Base-by-base conservation (phyloP, 2,113 vertebrate genomes). In the Microtus pennsylvanicus region DNA sequence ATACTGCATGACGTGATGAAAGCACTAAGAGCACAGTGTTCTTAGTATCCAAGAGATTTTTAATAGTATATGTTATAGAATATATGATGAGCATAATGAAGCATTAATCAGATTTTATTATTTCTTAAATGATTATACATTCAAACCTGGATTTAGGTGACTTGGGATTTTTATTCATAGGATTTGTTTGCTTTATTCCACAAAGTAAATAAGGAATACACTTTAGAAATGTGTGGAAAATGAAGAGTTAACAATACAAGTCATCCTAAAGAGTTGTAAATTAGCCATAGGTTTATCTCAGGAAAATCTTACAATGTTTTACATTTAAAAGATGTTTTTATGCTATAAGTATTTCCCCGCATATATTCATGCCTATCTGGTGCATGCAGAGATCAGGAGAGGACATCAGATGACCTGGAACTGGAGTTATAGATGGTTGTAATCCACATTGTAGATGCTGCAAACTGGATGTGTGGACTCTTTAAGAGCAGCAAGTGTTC, bases 191-290 rank as follows among this genome's bases (percentile, higher is more conserved):
- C n/a, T 93, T 85, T 87, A n/a, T 26, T 93, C 16, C 22, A 22
- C 30, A 33, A 70, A 92, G 24, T 70, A 65, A 88, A 94, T 12
- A 85, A 91, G 7, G 74, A 80, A 80, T 69, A 88, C 55, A 4
- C 88, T 81, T 70, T 92, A n/a, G 12, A 88, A 80, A 95, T 95
- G 12, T 83, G 19, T 80, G 38, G 24, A 85, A 74, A 95, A 88
- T 87, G 77, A 52, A 9, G 76, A 78, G 11, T 69, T 58, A 88
- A 95, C 21, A 78, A 70, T 93, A 93, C 90, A 93, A 75, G 8
- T 87, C 7, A 74, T 78, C 13, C 35, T 90, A 78, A 87, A 83
- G 42, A 94, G 3, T 38, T 65, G 52, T 52, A 88, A 94, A 24
- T 89, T 77, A 78, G 45, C 33, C 22, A 47, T 47, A 89, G 38